These are phyloP conservation scores for Fratercula arctica DNA, from an alignment of 2,797 vertebrate species.

Conservation along the genomic window DNA sequence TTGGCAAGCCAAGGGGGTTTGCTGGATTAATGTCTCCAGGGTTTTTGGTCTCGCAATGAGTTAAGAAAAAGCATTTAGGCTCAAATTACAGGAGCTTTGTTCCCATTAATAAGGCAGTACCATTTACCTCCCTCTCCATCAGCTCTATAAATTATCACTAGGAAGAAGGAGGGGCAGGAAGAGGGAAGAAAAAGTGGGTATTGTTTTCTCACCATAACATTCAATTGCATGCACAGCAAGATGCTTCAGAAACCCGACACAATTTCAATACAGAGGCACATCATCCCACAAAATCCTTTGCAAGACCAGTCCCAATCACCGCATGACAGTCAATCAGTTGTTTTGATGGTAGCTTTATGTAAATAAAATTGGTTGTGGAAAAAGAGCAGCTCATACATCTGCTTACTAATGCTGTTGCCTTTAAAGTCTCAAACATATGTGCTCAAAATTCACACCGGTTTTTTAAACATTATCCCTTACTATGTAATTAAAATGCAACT, in stretches of 20 bases:
- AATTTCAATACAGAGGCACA: neutral
- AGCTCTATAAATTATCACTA: neutral
- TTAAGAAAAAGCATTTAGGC: neutral
- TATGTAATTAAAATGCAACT: neutral
- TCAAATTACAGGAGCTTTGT: neutral
- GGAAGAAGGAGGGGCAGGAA: neutral
- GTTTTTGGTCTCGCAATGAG: neutral
- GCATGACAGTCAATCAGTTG: accelerated
- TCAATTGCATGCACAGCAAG: neutral
- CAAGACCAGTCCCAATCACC: neutral
- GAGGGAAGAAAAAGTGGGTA: accelerated
- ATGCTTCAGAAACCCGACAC: neutral
- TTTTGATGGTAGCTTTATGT: neutral
- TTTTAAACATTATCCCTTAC: neutral
- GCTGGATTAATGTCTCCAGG: neutral
- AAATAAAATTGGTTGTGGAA: neutral
- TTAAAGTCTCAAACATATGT: neutral
- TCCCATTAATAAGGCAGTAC: neutral
- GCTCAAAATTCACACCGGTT: neutral
- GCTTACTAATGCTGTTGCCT: neutral
- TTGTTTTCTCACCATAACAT: neutral
- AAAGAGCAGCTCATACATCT: neutral
- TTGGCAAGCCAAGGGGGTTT: neutral
- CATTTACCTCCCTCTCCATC: neutral
- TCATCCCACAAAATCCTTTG: neutral